phyloP scores from a whole-genome alignment of 2,888 invertebrate species.

The Phrixothrix hirtus region DNA sequence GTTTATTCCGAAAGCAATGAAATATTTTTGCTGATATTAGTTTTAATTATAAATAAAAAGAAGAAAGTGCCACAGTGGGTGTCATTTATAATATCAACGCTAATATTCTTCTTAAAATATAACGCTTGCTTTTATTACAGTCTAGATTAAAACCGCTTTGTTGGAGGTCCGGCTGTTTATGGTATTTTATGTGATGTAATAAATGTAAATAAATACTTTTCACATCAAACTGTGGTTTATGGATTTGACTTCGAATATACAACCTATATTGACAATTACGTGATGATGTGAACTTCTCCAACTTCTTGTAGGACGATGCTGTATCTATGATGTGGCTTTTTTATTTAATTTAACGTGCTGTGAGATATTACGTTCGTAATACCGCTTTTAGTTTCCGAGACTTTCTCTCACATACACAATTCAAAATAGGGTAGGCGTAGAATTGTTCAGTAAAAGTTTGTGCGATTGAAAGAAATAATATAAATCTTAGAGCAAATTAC shows the following conservation, averaged over 20 bases:
- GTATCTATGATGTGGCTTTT: too few species aligned
- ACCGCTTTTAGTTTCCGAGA: too few species aligned
- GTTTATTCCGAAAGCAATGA: slow-evolving; percentile 12
- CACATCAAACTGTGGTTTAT: slow-evolving; percentile 22
- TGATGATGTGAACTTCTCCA: background rate
- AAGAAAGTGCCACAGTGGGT: slow-evolving; percentile 18
- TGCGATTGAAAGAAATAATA: too few species aligned
- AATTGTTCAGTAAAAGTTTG: too few species aligned
- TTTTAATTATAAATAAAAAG: slow-evolving; percentile 8
- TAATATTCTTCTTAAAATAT: slow-evolving; percentile 21
- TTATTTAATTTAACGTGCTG: too few species aligned
- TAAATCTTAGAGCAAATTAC: too few species aligned
- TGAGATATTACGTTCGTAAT: too few species aligned
- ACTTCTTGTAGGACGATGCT: too few species aligned
- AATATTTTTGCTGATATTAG: slow-evolving; percentile 11
- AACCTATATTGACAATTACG: slow-evolving; percentile 12
- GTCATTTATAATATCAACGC: slow-evolving; percentile 21
- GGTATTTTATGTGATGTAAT: slow-evolving; percentile 22
- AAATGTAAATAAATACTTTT: slow-evolving; percentile 26
- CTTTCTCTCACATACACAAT: too few species aligned
- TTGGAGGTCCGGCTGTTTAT: slow-evolving; percentile 22
- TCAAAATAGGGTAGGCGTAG: too few species aligned
- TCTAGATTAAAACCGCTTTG: slow-evolving; percentile 20
- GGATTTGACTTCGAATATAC: slow-evolving; percentile 11
- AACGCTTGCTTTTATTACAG: slow-evolving; percentile 22